Evolutionary conservation across 2,113 vertebrate genomes (phyloP), one percentile per base, ranked within the genome.

Genomic region (Poeciliopsis prolifica): DNA sequence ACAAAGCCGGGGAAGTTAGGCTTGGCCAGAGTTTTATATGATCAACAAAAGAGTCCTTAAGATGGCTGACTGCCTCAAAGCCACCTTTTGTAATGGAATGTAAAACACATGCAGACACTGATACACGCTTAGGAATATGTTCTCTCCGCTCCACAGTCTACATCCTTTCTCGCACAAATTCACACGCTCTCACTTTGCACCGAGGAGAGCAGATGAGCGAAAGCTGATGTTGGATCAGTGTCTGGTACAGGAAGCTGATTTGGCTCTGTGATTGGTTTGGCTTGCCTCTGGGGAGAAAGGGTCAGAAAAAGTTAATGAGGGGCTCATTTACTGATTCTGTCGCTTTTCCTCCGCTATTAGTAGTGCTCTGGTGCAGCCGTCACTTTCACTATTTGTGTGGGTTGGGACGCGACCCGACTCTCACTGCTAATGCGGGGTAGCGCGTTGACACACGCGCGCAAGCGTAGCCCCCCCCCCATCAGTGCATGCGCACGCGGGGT

Each of bases 221-320:
- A 85, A 86, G 87, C 89, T 86, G 90, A 88, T 89, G 88, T 86
- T 88, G 88, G 89, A 91, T 88, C 82, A 83, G 90, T 75, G 87
- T 89, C 81, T 81, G 31, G 82, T 81, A 85, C 87, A 90, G 88
- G 88, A 92, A 90, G 88, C 84, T 78, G 85, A 88, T 89, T 89
- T 91, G 87, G 89, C 86, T 30, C 70, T 77, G 86, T 86, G 89
- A 87, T 89, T 86, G 85, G 87, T 86, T 89, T 85, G 86, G 86
- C 86, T 78, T 81, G 75, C 85, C 89, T 74, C 78, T 51, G 77
- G 85, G 87, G 85, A 88, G 78, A 82, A 35, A 35, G 84, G 89
- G 92, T 93, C 92, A 91, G 84, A 83, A 80, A 84, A 84, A 89
- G 90, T 92, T 93, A 93, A 94, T 93, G 92, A 93, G 93, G 86